Conservation (phyloP, 2,113 vertebrate genomes). For the Rhagologus leucostigma region DNA sequence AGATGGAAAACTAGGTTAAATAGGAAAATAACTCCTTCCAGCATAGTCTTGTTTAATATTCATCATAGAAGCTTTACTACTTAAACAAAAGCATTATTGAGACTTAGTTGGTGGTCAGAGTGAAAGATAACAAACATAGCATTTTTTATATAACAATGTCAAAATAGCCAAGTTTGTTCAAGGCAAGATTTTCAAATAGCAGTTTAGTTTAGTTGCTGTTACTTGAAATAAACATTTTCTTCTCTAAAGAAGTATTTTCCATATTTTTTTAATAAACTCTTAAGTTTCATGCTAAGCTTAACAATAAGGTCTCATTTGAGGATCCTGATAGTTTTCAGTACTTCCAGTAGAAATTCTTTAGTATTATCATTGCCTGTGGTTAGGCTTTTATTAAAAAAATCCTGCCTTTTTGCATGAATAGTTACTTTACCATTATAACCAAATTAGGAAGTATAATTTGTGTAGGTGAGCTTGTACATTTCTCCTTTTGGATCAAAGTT, state of each 20-base stretch:
- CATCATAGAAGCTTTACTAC: not conserved
- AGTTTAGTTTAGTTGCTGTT: not conserved
- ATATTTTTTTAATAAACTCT: not conserved
- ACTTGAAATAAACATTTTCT: not conserved
- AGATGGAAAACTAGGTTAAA: slow-evolving; percentile 20
- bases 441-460: slow-evolving; percentile 29
- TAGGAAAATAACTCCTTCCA: not conserved
- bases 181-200: not conserved
- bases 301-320: not conserved
- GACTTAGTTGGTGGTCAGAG: not conserved
- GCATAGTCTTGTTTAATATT: not conserved
- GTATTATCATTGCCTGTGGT: not conserved
- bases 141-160: not conserved
- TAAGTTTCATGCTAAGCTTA: not conserved
- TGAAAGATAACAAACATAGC: not conserved
- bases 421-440: slow-evolving; percentile 12
- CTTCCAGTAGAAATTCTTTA: not conserved
- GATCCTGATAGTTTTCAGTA: not conserved
- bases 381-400: not conserved
- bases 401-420: not conserved
- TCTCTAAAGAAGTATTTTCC: not conserved
- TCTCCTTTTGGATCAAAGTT: not conserved
- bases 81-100: slow-evolving; percentile 5
- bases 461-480: slow-evolving; percentile 21
- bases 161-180: not conserved